Evolutionary conservation across 1,140 invertebrate species (phyloP).

Genomic region (Anadara kagoshimensis): DNA sequence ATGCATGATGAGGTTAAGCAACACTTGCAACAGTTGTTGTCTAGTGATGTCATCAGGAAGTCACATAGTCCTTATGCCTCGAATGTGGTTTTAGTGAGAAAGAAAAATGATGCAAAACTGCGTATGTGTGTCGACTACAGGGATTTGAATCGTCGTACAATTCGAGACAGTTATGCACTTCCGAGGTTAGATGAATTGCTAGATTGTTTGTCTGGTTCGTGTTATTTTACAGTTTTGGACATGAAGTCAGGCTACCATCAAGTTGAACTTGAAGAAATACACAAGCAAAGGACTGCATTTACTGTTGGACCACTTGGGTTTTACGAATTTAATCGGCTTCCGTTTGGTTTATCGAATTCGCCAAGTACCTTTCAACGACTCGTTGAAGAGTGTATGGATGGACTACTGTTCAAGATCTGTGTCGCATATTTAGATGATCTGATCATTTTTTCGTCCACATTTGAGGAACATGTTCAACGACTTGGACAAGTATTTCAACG

Average conservation of each 20-base stretch:
- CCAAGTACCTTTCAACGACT: neutral
- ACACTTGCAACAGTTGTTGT: neutral
- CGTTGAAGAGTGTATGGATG: neutral
- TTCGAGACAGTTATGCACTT: neutral
- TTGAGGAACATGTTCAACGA: neutral
- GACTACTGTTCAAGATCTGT: constrained; percentile 1
- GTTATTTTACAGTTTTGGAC: no score
- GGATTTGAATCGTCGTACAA: neutral
- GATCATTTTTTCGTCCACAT: neutral
- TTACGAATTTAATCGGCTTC: neutral
- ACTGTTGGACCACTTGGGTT: neutral
- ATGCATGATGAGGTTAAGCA: constrained; percentile 4
- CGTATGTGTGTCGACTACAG: neutral
- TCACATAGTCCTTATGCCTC: neutral
- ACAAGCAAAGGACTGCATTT: no score
- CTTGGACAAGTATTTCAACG: neutral
- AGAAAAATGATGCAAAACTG: neutral
- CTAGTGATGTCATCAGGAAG: neutral
- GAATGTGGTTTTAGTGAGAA: neutral
- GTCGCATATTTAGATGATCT: constrained; percentile 9
- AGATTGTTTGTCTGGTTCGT: no score
- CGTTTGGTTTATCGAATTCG: neutral
- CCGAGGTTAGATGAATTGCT: no score
- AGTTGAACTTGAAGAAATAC: no score
- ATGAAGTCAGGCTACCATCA: no score